These are phyloP conservation scores for Drosophila sproati DNA, from an alignment of 1,140 invertebrate genomes.

Conservation along the genomic window DNA sequence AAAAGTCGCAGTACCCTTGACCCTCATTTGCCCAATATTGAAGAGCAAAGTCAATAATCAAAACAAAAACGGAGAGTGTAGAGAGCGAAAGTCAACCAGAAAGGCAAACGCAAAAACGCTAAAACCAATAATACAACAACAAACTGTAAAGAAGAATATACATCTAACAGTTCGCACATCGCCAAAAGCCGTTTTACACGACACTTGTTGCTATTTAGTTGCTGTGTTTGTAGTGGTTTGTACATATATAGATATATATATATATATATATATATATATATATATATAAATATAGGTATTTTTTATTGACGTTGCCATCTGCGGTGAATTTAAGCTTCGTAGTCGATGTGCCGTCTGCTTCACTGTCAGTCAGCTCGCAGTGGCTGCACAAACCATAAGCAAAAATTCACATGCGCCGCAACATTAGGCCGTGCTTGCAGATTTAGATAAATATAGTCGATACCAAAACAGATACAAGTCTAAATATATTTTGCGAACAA, in stretches of 20 bases:
- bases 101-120: neutral
- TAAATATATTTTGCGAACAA: conserved; percentile 18
- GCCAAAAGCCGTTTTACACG: conserved; percentile 47
- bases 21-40: neutral
- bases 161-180: conserved; percentile 9
- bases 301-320: conserved; percentile 68
- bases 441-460: conserved; percentile 25
- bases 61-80: conserved; percentile 61
- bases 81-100: conserved; percentile 22
- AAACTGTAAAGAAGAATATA: neutral
- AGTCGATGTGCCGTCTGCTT: conserved; percentile 51
- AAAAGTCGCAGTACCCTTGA: conserved; percentile 1
- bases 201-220: conserved; percentile 26
- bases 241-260: neutral
- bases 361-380: conserved; percentile 56
- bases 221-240: conserved; percentile 5
- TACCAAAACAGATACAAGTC: conserved; percentile 27
- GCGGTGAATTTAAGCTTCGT: conserved; percentile 68
- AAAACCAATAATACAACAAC: neutral
- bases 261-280: neutral
- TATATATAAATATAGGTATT: neutral
- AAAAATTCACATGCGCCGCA: conserved; percentile 47
- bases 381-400: conserved; percentile 49
- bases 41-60: conserved; percentile 51
- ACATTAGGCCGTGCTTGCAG: conserved; percentile 37